These are phyloP conservation scores for Uloborus plumipes DNA, from an alignment of 2,888 invertebrate genomes.

Conservation along the genomic window DNA sequence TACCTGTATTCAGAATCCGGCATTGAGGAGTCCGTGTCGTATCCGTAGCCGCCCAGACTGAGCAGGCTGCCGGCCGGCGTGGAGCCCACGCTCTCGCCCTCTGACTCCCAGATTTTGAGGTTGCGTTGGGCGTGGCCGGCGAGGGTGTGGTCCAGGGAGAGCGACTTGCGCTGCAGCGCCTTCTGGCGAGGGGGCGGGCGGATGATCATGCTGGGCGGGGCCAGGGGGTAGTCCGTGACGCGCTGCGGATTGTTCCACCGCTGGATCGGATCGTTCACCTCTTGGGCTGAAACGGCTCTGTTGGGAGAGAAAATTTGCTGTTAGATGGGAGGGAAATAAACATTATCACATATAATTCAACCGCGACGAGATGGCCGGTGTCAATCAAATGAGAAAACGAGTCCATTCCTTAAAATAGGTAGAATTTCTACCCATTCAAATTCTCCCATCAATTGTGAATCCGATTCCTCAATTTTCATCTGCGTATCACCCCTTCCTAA, in stretches of 20 bases:
- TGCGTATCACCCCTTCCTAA: no score
- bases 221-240: constrained; percentile 65
- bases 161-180: constrained; percentile 78
- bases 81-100: constrained; percentile 71
- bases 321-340: no score
- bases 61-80: constrained; percentile 65
- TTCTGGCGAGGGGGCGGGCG: constrained; percentile 67
- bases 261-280: constrained; percentile 61
- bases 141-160: constrained; percentile 81
- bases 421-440: no score
- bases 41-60: constrained; percentile 59
- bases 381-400: no score
- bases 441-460: no score
- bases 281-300: constrained; percentile 63
- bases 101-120: constrained; percentile 85
- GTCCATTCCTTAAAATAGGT: no score
- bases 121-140: constrained; percentile 69
- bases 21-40: constrained; percentile 66
- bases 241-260: constrained; percentile 65
- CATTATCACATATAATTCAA: no score
- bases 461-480: no score
- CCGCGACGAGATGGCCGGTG: no score
- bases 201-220: constrained; percentile 67
- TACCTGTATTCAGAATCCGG: constrained; percentile 59
- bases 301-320: background rate